Base-by-base conservation (phyloP, 2,113 vertebrate genomes). In the Neodontobutis hainanensis region DNA sequence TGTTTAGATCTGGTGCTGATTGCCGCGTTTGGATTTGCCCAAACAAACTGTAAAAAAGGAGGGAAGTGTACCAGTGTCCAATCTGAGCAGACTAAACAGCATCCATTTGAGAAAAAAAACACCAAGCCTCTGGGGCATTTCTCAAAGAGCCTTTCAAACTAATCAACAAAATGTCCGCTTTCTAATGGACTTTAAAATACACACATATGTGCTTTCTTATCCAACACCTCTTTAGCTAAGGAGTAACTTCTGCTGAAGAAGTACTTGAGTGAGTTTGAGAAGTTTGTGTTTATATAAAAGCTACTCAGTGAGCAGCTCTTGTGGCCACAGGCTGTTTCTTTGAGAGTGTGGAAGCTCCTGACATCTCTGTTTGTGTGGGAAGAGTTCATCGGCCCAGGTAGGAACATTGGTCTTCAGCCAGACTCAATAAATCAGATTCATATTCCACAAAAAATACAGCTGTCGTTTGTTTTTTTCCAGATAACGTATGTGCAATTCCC, bases 1-100 rank as follows among this genome's bases (percentile, higher is more conserved):
- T 53, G 51, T 53, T 53, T 53, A n/a, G 52, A 55, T 55, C 34
- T 14, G 35, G 11, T 34, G 52, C 52, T 55, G 52, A 55, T 55
- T 55, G 52, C 52, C 32, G 52, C 52, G 6, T 36, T 55, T 34
- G 35, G 52, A 55, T 55, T 55, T 55, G 35, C 35, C 52, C 52
- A 55, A 55, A 55, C 52, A 55, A 38, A 55, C 32, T 40, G 32
- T 14, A 4, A 34, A 11, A n/a, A 34, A 36, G 52, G 34, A 55
- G 34, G 12, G 52, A 38, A 34, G 34, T n/a, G 34, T 8, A 14
- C 52, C 51, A 55, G 52, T 38, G 52, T 55, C 52, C 52, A 55
- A 55, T 38, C 15, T 55, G 52, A 8, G 7, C 52, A 55, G 52
- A 55, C 52, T 55, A 55, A 55, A 55, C 52, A 55, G 32, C n/a